Evolutionary conservation across 2,888 invertebrate species (phyloP), one percentile per base, ranked within the genome.

Genomic region (Idaea straminata): DNA sequence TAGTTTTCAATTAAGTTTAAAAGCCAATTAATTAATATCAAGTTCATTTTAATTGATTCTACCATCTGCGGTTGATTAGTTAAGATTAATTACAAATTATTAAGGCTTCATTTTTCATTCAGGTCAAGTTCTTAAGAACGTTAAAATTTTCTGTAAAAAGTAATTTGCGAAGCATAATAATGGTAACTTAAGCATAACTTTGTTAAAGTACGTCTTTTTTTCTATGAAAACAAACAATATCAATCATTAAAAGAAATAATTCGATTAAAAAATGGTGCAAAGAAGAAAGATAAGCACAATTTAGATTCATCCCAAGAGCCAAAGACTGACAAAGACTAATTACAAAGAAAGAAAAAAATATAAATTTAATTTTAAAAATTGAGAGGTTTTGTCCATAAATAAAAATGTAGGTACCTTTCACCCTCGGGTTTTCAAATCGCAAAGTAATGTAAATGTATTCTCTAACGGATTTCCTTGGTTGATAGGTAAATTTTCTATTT

Each of bases 321-420:
- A 47, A 64, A 59, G 69, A 70, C 67, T 71, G 74, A 75, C 73
- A 75, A 65, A 73, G 73, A 77, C 71, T 79, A 77, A 81, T 78
- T 75, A 77, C 72, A 58, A 64, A 61, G 64, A 70, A 73, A 74
- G 72, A 13, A 47, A 77, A 75, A 76, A 74, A 74, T 74, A 71
- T 57, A 69, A 73, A 74, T 77, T 74, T 72, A 70, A 76, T 80
- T 77, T 74, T 61, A 61, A 61, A 63, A 66, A 73, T 70, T 66
- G 67, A 69, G 68, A 61, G 65, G 65, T 66, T 66, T 64, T 62
- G 63, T 16, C 59, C 61, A 69, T 65, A 71, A 64, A 70, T 64
- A 66, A 66, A 68, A 67, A 68, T 7, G 47, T 47, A 47, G 47
- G 6, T 47, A 47, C 47, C 47, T 47, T 47, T 47, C 13, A 38